Base-by-base conservation (phyloP, 2,797 vertebrate species). In the Valencia hispanica region DNA sequence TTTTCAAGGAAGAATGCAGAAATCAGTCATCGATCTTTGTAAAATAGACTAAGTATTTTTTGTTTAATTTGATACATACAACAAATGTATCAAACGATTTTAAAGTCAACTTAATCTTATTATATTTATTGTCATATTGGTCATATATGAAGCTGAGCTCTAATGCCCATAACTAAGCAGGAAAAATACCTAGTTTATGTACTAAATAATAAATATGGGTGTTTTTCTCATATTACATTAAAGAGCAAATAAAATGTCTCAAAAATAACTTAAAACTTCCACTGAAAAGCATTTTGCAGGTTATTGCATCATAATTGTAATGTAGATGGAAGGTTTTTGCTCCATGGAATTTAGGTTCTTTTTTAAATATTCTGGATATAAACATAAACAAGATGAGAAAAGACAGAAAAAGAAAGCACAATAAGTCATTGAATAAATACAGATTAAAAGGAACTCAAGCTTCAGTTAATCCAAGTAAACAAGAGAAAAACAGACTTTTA, bases 271-370 rank as follows among this genome's bases (percentile, higher is more conserved):
- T 68, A 51, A 74, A 71, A 59, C 25, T 69, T 74, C 63, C 30
- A 77, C 71, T 85, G 61, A 59, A 77, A 77, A 53, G 66, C 17
- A 77, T 82, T 82, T 76, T 70, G 65, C 39, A 74, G 39, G n/a
- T 79, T 68, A 50, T 55, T 74, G 59, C 55, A 63, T 70, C 63
- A 78, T 84, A 72, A 70, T 81, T 84, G 55, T 39, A 53, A 68
- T 70, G 41, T 2, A 22, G 34, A 66, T n/a, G n/a, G 22, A 50
- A 41, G 25, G 41, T 30, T 47, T 61, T 34, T 34, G 18, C 30
- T 66, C 59, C 1, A 1, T 34, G 59, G 18, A 17, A 63, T 51
- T n/a, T 22, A 34, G 20, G 32, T 15, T 47, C 15, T 65, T 39
- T 55, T 72, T 41, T 15, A 2, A 59, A 30, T 32, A n/a, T 25